A percentile compares a stretch with the other conserved stretches of the same genome.
These are phyloP conservation scores for Azorinus chamasolen DNA, from an alignment of 2,888 invertebrate species.

Conservation along the genomic window DNA sequence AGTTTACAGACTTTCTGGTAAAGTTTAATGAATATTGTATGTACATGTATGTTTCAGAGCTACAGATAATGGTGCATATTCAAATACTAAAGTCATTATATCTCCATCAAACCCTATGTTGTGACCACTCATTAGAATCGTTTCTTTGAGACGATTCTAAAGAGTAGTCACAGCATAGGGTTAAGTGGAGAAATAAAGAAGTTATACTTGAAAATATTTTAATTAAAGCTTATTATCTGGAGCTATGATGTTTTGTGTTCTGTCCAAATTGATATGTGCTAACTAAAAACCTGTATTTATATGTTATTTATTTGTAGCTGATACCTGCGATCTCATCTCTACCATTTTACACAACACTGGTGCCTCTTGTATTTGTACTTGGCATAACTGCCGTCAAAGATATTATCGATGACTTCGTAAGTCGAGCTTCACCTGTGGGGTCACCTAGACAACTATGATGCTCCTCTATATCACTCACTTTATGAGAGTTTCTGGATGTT, in stretches of 20 bases:
- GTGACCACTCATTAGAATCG: no score
- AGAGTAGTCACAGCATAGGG: no score
- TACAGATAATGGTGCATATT: no score
- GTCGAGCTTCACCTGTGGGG: conserved; percentile 86
- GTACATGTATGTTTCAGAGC: no score
- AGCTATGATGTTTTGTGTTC: neutral
- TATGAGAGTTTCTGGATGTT: neutral
- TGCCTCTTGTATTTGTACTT: conserved; percentile 97
- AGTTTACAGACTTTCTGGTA: no score
- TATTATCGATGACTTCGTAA: conserved; percentile 99
- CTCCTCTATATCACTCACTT: neutral
- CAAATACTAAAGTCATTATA: no score
- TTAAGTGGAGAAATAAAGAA: no score
- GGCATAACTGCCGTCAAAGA: conserved; percentile 98
- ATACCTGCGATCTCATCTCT: conserved; percentile 99
- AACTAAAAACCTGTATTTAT: neutral
- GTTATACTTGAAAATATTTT: no score
- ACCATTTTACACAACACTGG: conserved; percentile 98
- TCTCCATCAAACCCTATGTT: no score
- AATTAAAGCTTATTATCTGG: no score
- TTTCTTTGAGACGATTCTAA: no score
- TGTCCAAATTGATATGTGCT: neutral
- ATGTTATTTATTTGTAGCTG: conserved; percentile 87
- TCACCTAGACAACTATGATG: neutral
- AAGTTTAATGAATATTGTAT: no score